Evolutionary conservation across 2,888 invertebrate species (phyloP).

Genomic region (Griposia aprilina): DNA sequence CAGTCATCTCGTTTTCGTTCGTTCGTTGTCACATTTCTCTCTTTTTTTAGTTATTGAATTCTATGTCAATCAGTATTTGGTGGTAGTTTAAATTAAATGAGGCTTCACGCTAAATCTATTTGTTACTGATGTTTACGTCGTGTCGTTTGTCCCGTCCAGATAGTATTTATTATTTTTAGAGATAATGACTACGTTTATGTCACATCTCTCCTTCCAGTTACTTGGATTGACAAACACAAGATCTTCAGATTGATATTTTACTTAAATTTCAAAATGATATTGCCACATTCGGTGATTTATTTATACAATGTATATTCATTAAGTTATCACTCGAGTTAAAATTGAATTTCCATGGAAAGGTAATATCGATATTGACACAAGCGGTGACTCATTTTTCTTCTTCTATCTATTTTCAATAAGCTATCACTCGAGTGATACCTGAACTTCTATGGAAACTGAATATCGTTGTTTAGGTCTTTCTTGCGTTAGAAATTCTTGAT

Average conservation of each 20-base stretch:
- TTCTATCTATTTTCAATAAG: not conserved
- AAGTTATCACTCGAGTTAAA: not conserved
- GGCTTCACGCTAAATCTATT: not conserved
- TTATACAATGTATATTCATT: not conserved
- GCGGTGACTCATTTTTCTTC: not conserved
- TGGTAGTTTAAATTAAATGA: not conserved
- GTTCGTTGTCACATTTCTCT: not conserved
- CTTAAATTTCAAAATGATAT: too few relatives aligned
- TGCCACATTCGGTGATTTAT: not conserved
- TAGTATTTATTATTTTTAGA: not conserved
- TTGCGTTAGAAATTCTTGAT: not conserved
- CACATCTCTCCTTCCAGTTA: not conserved
- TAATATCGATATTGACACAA: too few relatives aligned
- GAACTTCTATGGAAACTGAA: not conserved
- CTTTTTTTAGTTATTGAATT: too few relatives aligned
- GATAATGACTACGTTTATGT: not conserved
- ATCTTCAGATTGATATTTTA: not conserved
- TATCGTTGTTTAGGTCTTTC: not conserved
- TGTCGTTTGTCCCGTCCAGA: not conserved
- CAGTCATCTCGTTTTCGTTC: not conserved
- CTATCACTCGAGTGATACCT: not conserved
- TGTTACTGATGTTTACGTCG: not conserved
- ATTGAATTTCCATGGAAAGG: not conserved
- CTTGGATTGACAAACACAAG: too few relatives aligned
- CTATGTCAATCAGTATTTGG: not conserved